Evolutionary conservation across 1,140 invertebrate species (phyloP), one percentile per base, ranked within the genome.

Genomic region (Pemphigus obesinymphae): DNA sequence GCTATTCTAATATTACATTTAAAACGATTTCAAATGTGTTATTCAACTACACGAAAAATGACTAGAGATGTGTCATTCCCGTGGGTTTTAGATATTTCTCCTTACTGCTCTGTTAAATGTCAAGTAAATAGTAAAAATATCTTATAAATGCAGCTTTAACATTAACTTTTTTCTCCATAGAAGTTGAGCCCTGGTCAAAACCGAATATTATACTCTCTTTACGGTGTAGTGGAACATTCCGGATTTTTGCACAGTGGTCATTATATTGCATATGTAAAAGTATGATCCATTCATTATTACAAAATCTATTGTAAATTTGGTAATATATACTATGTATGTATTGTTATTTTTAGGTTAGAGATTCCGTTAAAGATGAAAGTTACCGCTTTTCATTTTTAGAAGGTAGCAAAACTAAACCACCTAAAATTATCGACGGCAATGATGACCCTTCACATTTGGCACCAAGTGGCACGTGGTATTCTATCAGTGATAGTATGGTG

Each of bases 241-340:
- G 97, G 97, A 4, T 91, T 92, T 20, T 90, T 98, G 83, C 92
- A 93, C 84, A 93, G 94, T 70, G 97, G 97, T 5, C 97, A 99
- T 88, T 99, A 99, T 86, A 93, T 96, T n/a, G 96, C 97, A 10
- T 99, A 97, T 86, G 94, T 95, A 2, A 95, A 95, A 88, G 93
- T 94, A 84, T 84, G 72, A 15, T 23, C 15, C 0, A 58, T 66
- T 70, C 31, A 63, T 81, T 45, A 23, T 43, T 68, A 5, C 13
- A 17, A 6, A 4, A n/a, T 34, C 0, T 17, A 37, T 89, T 88
- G 13, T 88, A 89, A 82, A 87, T 86, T 4, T 20, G 3, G 0
- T 50, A 6, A 40, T 13, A 78, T 82, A 31, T 40, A 34, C 50
- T 83, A 45, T 15, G 6, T 43, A 13, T 43, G 26, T 70, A n/a